phyloP scores from a whole-genome alignment of 2,113 vertebrate species.

The Nibea albiflora region DNA sequence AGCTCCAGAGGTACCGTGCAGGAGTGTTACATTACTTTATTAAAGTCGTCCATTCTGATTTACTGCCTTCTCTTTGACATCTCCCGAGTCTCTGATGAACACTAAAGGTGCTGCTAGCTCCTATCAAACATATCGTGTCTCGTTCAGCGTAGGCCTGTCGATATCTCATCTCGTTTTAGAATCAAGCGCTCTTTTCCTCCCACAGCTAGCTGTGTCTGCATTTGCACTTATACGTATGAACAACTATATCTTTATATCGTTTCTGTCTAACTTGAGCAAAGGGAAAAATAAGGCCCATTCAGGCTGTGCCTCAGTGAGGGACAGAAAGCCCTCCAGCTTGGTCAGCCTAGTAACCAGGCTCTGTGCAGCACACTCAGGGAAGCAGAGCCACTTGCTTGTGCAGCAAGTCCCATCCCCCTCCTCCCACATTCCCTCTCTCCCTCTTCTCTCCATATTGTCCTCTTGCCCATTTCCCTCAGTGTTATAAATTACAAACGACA shows the following conservation, averaged over 20 bases:
- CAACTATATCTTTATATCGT: background rate
- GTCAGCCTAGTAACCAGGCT: constrained; percentile 70
- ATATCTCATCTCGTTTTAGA: background rate
- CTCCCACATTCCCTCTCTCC: constrained; percentile 79
- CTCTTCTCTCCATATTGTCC: constrained; percentile 84
- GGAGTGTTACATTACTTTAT: background rate
- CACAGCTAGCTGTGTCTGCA: background rate
- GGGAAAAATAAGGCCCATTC: constrained; percentile 62
- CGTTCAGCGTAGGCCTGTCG: too few relatives aligned
- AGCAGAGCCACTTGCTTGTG: constrained; percentile 76
- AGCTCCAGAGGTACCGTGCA: constrained; percentile 14
- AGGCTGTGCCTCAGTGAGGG: constrained; percentile 60
- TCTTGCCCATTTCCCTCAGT: constrained; percentile 86
- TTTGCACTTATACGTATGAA: background rate
- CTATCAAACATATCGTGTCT: background rate
- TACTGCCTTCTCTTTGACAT: constrained; percentile 2
- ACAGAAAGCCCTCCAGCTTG: constrained; percentile 70
- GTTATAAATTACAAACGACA: constrained; percentile 89
- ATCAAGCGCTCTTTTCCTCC: background rate
- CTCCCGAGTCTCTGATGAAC: background rate
- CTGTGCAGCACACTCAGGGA: constrained; percentile 73
- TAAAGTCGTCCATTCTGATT: constrained; percentile 9
- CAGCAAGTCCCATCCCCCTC: constrained; percentile 78
- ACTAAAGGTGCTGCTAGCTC: background rate
- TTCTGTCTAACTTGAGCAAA: constrained; percentile 35